A percentile compares a stretch with the other conserved stretches of the same genome.
phyloP scores from a whole-genome alignment of 2,888 invertebrate genomes.

The Drymonia ruficornis region DNA sequence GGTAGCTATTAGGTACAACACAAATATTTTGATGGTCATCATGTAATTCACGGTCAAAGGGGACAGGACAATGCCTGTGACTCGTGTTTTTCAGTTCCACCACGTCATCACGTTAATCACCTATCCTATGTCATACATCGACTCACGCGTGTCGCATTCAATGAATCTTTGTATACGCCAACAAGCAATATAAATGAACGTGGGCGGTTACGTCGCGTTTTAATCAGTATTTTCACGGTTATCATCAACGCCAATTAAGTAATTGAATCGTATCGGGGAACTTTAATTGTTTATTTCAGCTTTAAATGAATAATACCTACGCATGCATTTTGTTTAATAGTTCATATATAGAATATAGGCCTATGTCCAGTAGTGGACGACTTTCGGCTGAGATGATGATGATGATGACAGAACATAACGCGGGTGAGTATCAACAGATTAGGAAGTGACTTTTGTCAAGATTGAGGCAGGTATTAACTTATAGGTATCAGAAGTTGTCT shows the following conservation, averaged over 20 bases:
- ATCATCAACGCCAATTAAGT: constrained; percentile 3
- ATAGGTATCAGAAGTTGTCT: too few relatives aligned
- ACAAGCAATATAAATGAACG: constrained; percentile 34
- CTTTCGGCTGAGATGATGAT: too few relatives aligned
- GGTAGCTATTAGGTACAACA: constrained; percentile 14
- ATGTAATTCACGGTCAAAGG: constrained; percentile 45
- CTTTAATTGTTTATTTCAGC: constrained; percentile 1
- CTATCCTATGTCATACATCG: constrained; percentile 45
- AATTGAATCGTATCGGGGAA: not conserved
- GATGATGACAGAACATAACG: too few relatives aligned
- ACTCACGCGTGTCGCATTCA: constrained; percentile 39
- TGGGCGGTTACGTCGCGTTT: constrained; percentile 13
- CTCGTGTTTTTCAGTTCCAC: constrained; percentile 51
- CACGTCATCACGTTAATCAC: constrained; percentile 67
- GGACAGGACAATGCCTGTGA: constrained; percentile 59
- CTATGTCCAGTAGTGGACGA: too few relatives aligned
- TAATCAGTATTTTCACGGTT: constrained; percentile 9
- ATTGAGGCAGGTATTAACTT: too few relatives aligned
- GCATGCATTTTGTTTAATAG: too few relatives aligned
- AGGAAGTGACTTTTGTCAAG: too few relatives aligned
- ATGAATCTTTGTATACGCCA: constrained; percentile 33
- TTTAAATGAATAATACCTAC: not conserved
- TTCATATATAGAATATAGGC: too few relatives aligned
- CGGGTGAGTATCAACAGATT: too few relatives aligned
- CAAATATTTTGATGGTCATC: constrained; percentile 38